Conservation (phyloP, 2,113 vertebrate species). For the Ictalurus punctatus region DNA sequence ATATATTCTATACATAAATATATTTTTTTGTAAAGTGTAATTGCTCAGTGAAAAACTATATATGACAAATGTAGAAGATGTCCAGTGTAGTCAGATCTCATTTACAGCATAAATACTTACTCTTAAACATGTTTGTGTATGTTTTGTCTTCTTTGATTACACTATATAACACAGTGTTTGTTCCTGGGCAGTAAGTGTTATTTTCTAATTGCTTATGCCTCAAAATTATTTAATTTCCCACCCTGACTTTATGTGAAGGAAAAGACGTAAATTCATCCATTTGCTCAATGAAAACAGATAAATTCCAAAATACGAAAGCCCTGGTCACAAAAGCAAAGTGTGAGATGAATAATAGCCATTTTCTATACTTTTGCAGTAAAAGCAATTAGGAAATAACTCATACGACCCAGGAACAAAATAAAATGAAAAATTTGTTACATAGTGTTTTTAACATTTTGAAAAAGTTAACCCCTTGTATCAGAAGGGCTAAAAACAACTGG, state of each 20-base stretch:
- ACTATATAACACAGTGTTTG: neutral
- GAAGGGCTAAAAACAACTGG: neutral
- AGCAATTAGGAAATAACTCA: too few species aligned
- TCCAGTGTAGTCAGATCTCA: conserved; percentile 52
- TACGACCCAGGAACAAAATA: too few species aligned
- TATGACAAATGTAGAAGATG: conserved; percentile 42
- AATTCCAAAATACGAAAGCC: too few species aligned
- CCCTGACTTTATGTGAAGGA: too few species aligned
- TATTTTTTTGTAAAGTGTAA: conserved; percentile 62
- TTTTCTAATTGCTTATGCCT: neutral
- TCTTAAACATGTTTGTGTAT: conserved; percentile 31
- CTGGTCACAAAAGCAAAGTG: too few species aligned
- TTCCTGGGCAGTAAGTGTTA: neutral
- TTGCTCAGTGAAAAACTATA: conserved; percentile 50
- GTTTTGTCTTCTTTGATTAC: conserved; percentile 24
- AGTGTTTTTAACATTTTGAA: neutral
- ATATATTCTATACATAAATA: conserved; percentile 50
- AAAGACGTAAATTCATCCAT: neutral
- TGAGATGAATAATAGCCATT: too few species aligned
- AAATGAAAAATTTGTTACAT: too few species aligned
- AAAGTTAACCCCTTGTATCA: neutral
- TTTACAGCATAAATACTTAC: conserved; percentile 59
- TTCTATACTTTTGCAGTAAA: too few species aligned
- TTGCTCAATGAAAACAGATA: neutral
- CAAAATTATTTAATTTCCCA: neutral